These are phyloP conservation scores for Cygnus atratus DNA, from an alignment of 2,113 vertebrate species.

Conservation along the genomic window DNA sequence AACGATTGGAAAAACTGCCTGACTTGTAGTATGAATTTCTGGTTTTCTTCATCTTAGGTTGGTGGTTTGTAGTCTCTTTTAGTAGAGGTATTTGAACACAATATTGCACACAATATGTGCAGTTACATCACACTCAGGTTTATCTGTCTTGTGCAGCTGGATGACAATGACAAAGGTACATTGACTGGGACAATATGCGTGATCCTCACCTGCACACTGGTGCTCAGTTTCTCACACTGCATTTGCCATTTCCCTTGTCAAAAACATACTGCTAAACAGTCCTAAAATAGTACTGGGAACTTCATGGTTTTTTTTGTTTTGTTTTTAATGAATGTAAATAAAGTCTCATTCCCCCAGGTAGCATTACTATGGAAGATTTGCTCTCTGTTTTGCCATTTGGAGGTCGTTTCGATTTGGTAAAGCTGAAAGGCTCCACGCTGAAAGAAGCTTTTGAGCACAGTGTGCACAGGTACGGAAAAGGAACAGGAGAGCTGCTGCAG, in stretches of 20 bases:
- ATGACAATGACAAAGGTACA: not conserved
- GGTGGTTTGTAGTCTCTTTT: not conserved
- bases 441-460: constrained; percentile 88
- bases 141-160: not conserved
- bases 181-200: not conserved
- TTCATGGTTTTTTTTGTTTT: not conserved
- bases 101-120: not conserved
- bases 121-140: not conserved
- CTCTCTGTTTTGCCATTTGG: constrained; percentile 90
- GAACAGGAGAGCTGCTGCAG: constrained; percentile 90
- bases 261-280: not conserved
- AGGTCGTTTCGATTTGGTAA: constrained; percentile 87
- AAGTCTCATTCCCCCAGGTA: constrained; percentile 74
- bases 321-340: not conserved
- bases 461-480: constrained; percentile 79
- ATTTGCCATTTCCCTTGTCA: not conserved
- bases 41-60: not conserved
- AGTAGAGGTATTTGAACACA: not conserved
- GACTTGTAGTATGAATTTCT: not conserved
- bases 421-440: constrained; percentile 86
- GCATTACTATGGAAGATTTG: constrained; percentile 88
- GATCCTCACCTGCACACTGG: not conserved
- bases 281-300: not conserved
- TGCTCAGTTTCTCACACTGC: not conserved
- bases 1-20: not conserved